Base-by-base conservation (phyloP, 2,113 vertebrate species). In the Oreotrochilus melanogaster region DNA sequence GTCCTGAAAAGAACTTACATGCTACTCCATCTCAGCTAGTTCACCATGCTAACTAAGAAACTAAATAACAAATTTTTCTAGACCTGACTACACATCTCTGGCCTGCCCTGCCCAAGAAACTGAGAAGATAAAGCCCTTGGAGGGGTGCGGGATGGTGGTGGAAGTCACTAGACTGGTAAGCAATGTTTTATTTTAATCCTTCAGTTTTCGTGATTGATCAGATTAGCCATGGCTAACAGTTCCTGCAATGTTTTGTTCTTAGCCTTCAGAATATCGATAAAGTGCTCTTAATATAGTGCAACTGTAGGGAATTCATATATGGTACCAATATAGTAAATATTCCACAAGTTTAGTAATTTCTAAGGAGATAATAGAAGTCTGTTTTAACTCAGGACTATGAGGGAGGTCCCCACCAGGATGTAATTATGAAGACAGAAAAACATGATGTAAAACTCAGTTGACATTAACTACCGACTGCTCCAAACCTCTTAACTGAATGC, bases 181-280 rank as follows among this genome's bases (percentile, higher is more conserved):
- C 47, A 88, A 88, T 31, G 58, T 79, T 88, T 73, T 56, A 71
- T 66, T 85, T 93, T 81, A 69, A 87, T 72, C 48, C 81, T 92
- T 92, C 84, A 74, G 50, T 72, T 83, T 86, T 76, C 75, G 83
- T 62, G 64, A 69, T 28, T 83, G 51, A 70, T 80, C 37, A 76
- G 47, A 86, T 87, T 81, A 84, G 57, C 48, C 56, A 54, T 30
- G 37, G 79, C 51, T 65, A 94, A 73, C 28, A 53, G 58, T 28
- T 95, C 74, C 70, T 79, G 86, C 67, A 88, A 78, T 54, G n/a
- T 73, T 88, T 78, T 80, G 50, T 70, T 86, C 51, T 43, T 16
- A 58, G 10, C 19, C 11, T 37, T 78, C 87, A 72, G 67, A 75
- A 35, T 51, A 89, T 70, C 64, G 73, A 60, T 17, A 30, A 78